Conservation (phyloP, 2,888 invertebrate genomes). For the Limenitis camilla region DNA sequence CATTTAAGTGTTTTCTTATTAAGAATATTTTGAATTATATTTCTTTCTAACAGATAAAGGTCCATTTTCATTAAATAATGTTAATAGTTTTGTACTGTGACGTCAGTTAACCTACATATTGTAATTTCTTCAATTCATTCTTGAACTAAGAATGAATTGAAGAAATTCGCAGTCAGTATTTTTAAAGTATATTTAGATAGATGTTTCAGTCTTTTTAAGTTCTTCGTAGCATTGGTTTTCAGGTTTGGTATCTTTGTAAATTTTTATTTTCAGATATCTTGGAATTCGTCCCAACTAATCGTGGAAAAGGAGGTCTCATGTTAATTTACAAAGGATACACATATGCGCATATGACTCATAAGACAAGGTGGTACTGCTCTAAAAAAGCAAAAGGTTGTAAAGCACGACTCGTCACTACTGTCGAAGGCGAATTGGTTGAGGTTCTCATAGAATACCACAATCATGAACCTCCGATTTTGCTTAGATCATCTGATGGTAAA, state of each 20-base stretch:
- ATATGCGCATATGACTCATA: slow-evolving; percentile 25
- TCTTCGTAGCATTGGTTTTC: too few species aligned
- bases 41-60: too few species aligned
- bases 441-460: slow-evolving; percentile 15
- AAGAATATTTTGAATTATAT: too few species aligned
- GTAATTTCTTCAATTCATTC: too few species aligned
- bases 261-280: slow-evolving; percentile 6
- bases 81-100: too few species aligned
- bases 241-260: neutral
- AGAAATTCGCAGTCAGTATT: too few species aligned
- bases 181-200: too few species aligned
- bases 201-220: too few species aligned
- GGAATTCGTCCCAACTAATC: slow-evolving; percentile 25
- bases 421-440: slow-evolving; percentile 11
- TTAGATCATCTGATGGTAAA: slow-evolving; percentile 11
- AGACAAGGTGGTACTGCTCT: slow-evolving; percentile 26
- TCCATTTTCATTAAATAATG: too few species aligned
- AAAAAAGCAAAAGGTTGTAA: slow-evolving; percentile 21
- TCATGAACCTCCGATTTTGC: slow-evolving; percentile 13
- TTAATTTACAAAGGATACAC: slow-evolving; percentile 29
- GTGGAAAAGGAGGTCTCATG: slow-evolving; percentile 22
- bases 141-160: too few species aligned
- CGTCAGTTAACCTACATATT: too few species aligned
- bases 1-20: too few species aligned
- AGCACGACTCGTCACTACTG: slow-evolving; percentile 19